Evolutionary conservation across 2,888 invertebrate species (phyloP), one percentile per base, ranked within the genome.

Genomic region (Limnephilus rhombicus): DNA sequence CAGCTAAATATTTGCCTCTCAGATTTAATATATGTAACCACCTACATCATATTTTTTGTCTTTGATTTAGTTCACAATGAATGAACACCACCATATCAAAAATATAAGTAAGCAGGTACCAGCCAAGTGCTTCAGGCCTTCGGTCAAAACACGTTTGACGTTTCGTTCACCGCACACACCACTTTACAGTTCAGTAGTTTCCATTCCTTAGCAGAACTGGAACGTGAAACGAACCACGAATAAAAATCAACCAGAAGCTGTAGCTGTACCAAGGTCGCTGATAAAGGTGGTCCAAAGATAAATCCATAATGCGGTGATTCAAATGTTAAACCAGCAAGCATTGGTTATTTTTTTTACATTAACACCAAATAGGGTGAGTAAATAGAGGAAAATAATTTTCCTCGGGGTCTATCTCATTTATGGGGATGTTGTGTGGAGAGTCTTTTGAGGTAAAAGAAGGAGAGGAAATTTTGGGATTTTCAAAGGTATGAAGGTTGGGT

Each of bases 111-210:
- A 24, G 9, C 68, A 68, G 68, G 68, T 68, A 68, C n/a, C 24
- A 9, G 2, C 68, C 68, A n/a, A 68, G 24, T 68, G 24, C 68
- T 68, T 68, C 9, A 68, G 68, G n/a, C 68, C 68, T 68, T 68
- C 68, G 68, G 68, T 68, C 68, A 68, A 68, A 68, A 68, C 68
- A 68, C 68, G 68, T 68, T 68, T 68, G 68, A n/a, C 68, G 68
- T 68, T 68, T 68, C 68, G 68, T 68, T 68, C 68, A n/a, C 68
- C 68, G 68, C 68, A 68, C 68, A 68, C 68, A 68, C 9, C 9
- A n/a, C 68, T 68, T 68, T 24, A 68, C 68, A 68, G 24, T 68
- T 68, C 24, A n/a, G 68, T 68, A n/a, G 9, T 24, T 68, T 68
- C 24, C 68, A 24, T 7, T 7, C 68, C 68, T 24, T 7, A 68